These are phyloP conservation scores for Numenius phaeopus DNA, from an alignment of 2,797 vertebrate genomes.

Conservation along the genomic window DNA sequence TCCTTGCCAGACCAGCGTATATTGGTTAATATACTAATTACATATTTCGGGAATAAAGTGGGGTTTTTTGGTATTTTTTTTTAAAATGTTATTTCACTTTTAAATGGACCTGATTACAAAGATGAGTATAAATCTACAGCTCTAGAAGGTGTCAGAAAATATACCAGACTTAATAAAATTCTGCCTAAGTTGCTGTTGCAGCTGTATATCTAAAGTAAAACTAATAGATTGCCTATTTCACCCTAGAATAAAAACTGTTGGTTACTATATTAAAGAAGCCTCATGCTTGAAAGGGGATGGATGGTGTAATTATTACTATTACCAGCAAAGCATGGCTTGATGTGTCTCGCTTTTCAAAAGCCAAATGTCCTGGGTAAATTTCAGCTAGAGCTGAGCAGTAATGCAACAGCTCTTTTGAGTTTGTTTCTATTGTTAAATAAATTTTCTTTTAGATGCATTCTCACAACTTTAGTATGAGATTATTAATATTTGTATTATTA, in stretches of 20 bases:
- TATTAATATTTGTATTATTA: neutral
- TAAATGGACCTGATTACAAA: neutral
- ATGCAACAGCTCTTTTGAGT: neutral
- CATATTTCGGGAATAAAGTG: neutral
- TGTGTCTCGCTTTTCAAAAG: neutral
- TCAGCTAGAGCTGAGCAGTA: neutral
- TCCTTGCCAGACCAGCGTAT: neutral
- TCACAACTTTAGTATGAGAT: neutral
- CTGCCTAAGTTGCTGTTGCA: neutral
- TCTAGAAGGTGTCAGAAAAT: neutral
- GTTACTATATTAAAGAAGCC: neutral
- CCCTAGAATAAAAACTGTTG: neutral
- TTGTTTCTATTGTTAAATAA: neutral
- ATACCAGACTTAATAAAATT: neutral
- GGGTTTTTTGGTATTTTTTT: neutral
- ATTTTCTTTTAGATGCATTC: neutral
- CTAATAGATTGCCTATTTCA: neutral
- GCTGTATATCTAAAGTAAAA: neutral
- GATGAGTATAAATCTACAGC: neutral
- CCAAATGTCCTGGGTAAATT: neutral
- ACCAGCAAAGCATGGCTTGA: neutral
- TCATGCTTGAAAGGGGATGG: neutral
- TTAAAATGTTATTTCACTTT: neutral
- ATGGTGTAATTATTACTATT: neutral
- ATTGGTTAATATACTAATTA: neutral